Conservation (phyloP, 2,797 vertebrate genomes). For the Cryptoprocta ferox region DNA sequence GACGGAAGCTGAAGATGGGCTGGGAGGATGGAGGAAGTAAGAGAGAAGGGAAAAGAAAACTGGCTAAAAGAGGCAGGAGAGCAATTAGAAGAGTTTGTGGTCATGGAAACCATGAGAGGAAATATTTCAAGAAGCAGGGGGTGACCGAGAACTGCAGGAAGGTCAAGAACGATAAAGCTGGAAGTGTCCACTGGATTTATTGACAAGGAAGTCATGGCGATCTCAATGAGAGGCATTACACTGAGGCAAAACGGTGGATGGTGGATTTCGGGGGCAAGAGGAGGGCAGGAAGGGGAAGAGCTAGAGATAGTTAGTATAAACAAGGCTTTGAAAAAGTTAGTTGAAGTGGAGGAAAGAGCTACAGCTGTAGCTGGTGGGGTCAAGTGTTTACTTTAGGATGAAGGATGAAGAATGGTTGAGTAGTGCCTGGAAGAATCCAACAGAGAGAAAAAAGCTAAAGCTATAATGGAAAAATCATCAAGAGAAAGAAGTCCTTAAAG, state of each 20-base stretch:
- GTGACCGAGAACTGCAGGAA: neutral
- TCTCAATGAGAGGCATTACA: neutral
- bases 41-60: neutral
- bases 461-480: neutral
- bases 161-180: neutral
- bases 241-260: neutral
- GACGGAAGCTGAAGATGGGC: neutral
- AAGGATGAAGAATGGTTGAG: neutral
- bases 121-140: neutral
- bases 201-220: neutral
- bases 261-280: neutral
- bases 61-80: neutral
- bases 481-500: neutral
- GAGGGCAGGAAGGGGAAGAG: neutral
- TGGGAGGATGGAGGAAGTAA: neutral
- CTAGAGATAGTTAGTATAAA: neutral
- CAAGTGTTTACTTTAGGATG: neutral
- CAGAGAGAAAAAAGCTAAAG: neutral
- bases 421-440: neutral
- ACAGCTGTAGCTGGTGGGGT: neutral
- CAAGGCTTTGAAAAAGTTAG: neutral
- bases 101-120: neutral
- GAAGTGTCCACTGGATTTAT: neutral
- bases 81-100: neutral
- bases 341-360: neutral